Base-by-base conservation (phyloP, 1,140 invertebrate species). In the Ooceraea biroi region DNA sequence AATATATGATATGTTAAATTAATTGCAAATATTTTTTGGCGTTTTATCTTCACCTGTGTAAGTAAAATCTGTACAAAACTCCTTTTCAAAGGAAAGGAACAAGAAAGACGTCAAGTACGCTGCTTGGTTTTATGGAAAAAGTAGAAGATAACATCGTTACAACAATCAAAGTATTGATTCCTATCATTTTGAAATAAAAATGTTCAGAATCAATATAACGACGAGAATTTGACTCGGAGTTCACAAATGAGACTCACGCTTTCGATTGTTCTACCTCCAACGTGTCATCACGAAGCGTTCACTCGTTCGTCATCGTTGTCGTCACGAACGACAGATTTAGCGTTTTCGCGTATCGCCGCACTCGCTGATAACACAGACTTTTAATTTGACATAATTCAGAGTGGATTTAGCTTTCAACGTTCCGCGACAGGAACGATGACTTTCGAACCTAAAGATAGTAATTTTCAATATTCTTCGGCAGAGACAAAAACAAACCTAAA, bases 311-410 rank as follows among this genome's bases (percentile, higher is more conserved):
- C 41, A 27, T 61, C 27, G 50, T 73, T 8, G 52, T 41, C 12
- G 11, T 73, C 22, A 41, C 25, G 0, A 30, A 76, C 17, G n/a
- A 63, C 4, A 36, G 25, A 76, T 76, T 73, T 58, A 73, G 71
- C 52, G 22, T 73, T 74, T 76, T 74, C 58, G 25, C 55, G 17
- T 60, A 60, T 74, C 52, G 7, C 36, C 36, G 7, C 7, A 7
- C 36, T 36, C 36, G 36, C 36, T 36, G 7, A 36, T 36, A 36
- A 36, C 7, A 36, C 2, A 36, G 2, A 30, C 30, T 61, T 76
- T 14, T 2, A 76, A 52, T 50, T 25, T n/a, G n/a, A 27, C 44
- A 30, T 22, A 72, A 72, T n/a, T 72, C n/a, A 36, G 27, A 55
- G 12, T 22, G 12, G 27, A 44, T 55, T 41, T 57, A 74, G 17